Evolutionary conservation across 2,797 vertebrate species (phyloP), one percentile per base, ranked within the genome.

Genomic region (Dromococcyx pavoninus): DNA sequence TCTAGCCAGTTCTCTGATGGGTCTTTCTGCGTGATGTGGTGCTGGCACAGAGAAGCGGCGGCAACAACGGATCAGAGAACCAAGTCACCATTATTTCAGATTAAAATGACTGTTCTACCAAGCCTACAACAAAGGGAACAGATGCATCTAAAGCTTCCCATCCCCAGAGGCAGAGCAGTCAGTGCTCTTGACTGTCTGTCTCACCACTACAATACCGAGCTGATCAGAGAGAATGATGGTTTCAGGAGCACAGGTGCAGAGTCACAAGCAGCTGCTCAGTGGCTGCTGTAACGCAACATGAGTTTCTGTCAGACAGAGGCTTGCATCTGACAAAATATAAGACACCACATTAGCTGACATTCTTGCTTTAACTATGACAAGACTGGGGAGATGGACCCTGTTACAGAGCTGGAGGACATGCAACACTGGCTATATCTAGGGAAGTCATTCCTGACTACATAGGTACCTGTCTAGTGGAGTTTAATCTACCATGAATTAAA

Each of bases 341-440:
- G 1, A 0, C 9, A 17, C 17, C 73, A n/a, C 32, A 16, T 32
- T 13, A n/a, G 35, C 13, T 30, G n/a, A 25, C 1, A 0, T 37
- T 50, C 53, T 13, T 48, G 72, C 37, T 50, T 37, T 9, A 37
- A 60, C 9, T 6, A 5, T 0, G 1, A 81, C 13, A 3, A 13
- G 69, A 43, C 37, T 76, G 75, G 17, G 1, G 8, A 30, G 4
- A 8, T 19, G 10, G 32, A 43, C 8, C 28, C 60, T 35, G 46
- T 33, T 24, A n/a, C 32, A 48, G 69, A 57, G 28, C 43, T 44
- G 16, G 9, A 46, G 44, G 22, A 35, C 21, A 39, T 33, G 33
- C 51, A 33, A 25, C 16, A 5, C 2, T 13, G 60, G 9, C 61
- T 64, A 10, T 2, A 9, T 18, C 61, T 50, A 32, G 43, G 61